These are phyloP conservation scores for Botia kubotai DNA, from an alignment of 2,797 vertebrate species.

Conservation along the genomic window DNA sequence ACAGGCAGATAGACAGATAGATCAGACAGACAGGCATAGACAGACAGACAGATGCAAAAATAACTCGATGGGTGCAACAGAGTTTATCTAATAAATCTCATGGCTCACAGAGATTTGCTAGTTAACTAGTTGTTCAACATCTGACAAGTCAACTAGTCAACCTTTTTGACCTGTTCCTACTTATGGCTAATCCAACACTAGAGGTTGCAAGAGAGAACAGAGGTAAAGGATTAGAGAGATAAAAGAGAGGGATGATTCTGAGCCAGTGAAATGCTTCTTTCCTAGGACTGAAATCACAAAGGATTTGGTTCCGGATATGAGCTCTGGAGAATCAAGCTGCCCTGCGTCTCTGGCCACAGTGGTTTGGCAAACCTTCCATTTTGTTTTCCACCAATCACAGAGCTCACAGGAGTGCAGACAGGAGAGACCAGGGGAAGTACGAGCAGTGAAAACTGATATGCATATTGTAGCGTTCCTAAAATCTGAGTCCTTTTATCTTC, in stretches of 20 bases:
- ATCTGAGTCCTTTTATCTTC: constrained; percentile 29
- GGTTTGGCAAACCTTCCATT: constrained; percentile 75
- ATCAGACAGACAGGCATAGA: no score
- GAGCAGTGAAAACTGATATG: constrained; percentile 8
- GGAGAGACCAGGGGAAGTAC: neutral
- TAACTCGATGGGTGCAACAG: no score
- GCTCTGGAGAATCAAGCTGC: constrained; percentile 27
- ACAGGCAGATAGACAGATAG: no score
- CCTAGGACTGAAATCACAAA: constrained; percentile 16
- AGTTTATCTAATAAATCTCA: neutral
- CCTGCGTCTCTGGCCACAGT: constrained; percentile 44
- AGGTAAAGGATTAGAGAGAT: neutral
- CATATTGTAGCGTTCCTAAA: constrained; percentile 15
- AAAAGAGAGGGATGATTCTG: constrained; percentile 7
- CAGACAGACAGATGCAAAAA: no score
- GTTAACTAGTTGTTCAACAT: neutral
- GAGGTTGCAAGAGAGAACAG: constrained; percentile 3
- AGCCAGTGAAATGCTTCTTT: constrained; percentile 38
- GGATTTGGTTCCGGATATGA: constrained; percentile 42
- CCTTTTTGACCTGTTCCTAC: neutral
- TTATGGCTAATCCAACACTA: neutral
- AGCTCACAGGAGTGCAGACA: constrained; percentile 8
- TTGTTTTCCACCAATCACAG: constrained; percentile 70
- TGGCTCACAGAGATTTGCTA: neutral
- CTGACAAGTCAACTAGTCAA: neutral